Evolutionary conservation across 1,140 invertebrate genomes (phyloP).

Genomic region (Meloidogyne hapla): DNA sequence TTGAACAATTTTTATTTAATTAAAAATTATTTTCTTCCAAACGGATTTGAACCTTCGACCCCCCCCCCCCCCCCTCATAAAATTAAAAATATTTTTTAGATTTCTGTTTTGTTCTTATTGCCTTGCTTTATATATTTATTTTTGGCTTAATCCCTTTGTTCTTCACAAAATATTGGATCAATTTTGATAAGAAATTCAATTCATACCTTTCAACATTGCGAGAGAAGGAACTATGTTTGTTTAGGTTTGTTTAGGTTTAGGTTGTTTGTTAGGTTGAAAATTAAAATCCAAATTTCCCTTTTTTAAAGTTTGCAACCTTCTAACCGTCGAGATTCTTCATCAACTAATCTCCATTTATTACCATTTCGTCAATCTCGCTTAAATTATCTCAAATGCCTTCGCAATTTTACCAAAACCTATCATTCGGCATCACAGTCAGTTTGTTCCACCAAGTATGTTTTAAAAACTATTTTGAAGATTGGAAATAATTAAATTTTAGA

Average conservation of each 20-base stretch:
- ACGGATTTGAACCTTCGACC: background rate
- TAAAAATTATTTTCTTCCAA: background rate
- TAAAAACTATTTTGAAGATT: background rate
- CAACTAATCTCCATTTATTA: background rate
- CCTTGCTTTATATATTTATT: background rate
- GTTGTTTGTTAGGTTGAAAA: too few species aligned
- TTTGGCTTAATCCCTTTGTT: background rate
- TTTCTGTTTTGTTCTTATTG: background rate
- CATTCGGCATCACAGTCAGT: background rate
- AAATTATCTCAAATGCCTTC: constrained; percentile 3
- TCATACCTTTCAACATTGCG: background rate
- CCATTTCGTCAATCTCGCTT: background rate
- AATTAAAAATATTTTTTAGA: background rate
- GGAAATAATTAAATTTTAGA: background rate
- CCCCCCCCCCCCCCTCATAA: background rate
- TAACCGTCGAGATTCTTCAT: background rate
- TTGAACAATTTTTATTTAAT: too few species aligned
- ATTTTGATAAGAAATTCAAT: background rate
- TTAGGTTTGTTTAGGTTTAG: background rate
- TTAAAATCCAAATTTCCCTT: too few species aligned
- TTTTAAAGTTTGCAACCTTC: background rate
- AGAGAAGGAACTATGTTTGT: constrained; percentile 4
- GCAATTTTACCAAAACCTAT: background rate
- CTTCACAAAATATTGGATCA: background rate
- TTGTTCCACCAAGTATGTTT: background rate